Base-by-base conservation (phyloP, 1,140 invertebrate genomes). In the Anastatus disparis region DNA sequence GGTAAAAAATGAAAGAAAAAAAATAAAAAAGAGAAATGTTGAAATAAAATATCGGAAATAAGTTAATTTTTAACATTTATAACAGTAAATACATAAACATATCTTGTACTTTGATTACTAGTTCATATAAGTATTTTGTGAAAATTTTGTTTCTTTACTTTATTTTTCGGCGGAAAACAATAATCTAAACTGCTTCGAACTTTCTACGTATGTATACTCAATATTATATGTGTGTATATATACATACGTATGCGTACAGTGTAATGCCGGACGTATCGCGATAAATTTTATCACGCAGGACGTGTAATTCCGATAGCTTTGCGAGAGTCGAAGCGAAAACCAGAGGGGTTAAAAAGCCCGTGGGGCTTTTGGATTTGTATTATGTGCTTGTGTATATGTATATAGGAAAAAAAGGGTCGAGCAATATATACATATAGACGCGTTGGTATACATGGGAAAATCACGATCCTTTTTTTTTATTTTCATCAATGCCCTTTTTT, bases 271-370 rank as follows among this genome's bases (percentile, higher is more conserved):
- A 61, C 56, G 55, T 52, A 64, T 58, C 65, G 52, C 71, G 66
- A 73, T 73, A 73, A 69, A 73, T 55, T 65, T 73, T 69, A 73
- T 72, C 71, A 17, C 35, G 65, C 63, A 63, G 46, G 58, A 63
- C 46, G 65, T 68, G 65, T 68, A 68, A 63, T 64, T 64, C 56
- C 52, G 61, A 68, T 62, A 73, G 66, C 15, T 50, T 12, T 4
- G 26, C 40, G 17, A 38, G 24, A 63, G 27, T n/a, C n/a, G n/a
- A n/a, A n/a, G 55, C 20, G 29, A 22, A 55, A 26, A 24, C 35
- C 12, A 24, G 55, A 73, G 65, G n/a, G 71, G 71, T 73, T 58
- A 38, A 58, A 69, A 69, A 56, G 46, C 22, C 31, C 56, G 48
- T n/a, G 42, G 53, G 26, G 65, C n/a, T 3, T 56, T 17, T n/a